Conservation (phyloP, 2,797 vertebrate genomes). For the Podarcis siculus region DNA sequence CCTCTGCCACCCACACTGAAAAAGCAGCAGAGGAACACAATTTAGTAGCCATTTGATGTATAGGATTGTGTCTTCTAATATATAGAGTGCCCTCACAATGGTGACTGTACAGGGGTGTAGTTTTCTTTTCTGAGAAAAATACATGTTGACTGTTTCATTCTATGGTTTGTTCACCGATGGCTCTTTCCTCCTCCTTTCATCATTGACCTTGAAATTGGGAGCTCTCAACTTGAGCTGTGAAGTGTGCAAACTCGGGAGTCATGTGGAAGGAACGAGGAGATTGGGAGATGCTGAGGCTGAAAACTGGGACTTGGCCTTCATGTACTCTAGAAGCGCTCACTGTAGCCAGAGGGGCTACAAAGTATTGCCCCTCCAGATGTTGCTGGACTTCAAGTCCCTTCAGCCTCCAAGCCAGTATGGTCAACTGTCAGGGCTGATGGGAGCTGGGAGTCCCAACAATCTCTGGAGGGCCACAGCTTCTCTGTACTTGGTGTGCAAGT, state of each 20-base stretch:
- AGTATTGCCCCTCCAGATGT: no score
- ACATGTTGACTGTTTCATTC: conserved; percentile 81
- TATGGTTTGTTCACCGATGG: conserved; percentile 75
- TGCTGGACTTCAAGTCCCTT: no score
- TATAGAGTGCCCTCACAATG: conserved; percentile 80
- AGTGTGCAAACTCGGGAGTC: background rate
- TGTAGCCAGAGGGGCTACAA: no score
- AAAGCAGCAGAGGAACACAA: conserved; percentile 70
- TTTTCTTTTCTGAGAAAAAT: conserved; percentile 70
- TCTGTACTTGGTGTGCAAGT: no score
- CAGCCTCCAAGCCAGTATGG: no score
- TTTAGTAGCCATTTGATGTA: conserved; percentile 80
- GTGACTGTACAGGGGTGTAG: conserved; percentile 86
- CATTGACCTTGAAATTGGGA: conserved; percentile 71
- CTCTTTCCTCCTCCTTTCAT: conserved; percentile 25
- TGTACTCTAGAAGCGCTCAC: background rate
- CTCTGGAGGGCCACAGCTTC: no score
- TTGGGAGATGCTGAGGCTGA: background rate
- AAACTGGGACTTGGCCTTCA: background rate
- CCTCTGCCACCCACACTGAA: conserved; percentile 59
- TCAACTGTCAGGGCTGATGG: no score
- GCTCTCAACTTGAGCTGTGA: conserved; percentile 52
- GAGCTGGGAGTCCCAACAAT: no score
- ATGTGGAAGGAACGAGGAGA: background rate
- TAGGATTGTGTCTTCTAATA: conserved; percentile 86